Conservation (phyloP, 2,113 vertebrate genomes). For the Varanus komodoensis region DNA sequence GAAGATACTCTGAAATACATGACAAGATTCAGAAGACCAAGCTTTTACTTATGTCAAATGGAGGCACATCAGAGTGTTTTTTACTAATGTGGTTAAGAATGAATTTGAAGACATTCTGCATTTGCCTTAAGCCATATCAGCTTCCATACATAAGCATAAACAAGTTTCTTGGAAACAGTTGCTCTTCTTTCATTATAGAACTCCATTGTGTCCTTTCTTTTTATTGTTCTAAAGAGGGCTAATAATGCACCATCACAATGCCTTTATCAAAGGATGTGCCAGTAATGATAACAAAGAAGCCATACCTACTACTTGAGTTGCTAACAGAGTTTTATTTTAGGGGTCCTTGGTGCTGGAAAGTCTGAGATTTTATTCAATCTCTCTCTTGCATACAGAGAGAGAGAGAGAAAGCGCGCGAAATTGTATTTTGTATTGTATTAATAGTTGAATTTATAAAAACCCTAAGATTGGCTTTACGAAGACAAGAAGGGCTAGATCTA, state of each 20-base stretch:
- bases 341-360: background rate
- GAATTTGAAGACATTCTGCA: constrained; percentile 3
- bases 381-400: too few relatives aligned
- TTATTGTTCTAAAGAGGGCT: background rate
- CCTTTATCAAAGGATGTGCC: background rate
- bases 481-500: background rate
- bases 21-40: background rate
- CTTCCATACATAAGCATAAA: constrained; percentile 34
- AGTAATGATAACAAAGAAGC: background rate
- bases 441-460: background rate
- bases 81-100: constrained; percentile 1
- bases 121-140: constrained; percentile 4
- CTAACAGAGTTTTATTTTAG: background rate
- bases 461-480: background rate
- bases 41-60: background rate
- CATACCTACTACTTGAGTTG: constrained; percentile 1
- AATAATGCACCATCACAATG: background rate
- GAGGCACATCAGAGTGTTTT: constrained; percentile 8
- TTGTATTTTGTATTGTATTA: background rate
- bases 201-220: background rate
- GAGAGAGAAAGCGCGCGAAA: too few relatives aligned
- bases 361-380: background rate
- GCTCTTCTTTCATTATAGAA: background rate
- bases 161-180: background rate
- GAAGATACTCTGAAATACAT: background rate